Conservation (phyloP, 2,797 vertebrate species). For the Podargus strigoides region DNA sequence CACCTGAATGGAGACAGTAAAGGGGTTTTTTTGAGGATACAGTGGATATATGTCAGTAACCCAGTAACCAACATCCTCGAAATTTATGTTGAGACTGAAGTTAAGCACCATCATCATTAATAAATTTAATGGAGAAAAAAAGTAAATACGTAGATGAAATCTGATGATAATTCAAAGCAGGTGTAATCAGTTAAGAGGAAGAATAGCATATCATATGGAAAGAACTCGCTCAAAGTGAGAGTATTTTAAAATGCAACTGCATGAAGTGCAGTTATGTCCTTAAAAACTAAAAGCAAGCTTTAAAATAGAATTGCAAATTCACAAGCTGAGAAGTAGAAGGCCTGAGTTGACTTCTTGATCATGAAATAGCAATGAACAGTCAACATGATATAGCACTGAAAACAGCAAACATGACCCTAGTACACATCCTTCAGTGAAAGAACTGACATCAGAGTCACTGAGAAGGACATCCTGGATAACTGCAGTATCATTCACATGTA, state of each 20-base stretch:
- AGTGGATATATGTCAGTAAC: background rate
- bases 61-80: background rate
- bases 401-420: background rate
- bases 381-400: background rate
- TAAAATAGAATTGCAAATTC: background rate
- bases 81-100: background rate
- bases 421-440: background rate
- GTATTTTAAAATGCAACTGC: background rate
- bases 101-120: background rate
- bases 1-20: background rate
- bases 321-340: background rate
- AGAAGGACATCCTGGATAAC: background rate
- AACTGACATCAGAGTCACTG: background rate
- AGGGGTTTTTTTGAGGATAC: background rate
- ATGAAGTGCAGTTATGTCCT: background rate
- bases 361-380: background rate
- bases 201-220: background rate
- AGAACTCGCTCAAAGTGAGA: rapidly evolving
- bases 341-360: background rate
- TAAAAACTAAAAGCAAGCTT: background rate
- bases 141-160: background rate
- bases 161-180: background rate
- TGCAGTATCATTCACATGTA: background rate
- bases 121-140: background rate
- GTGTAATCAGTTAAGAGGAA: background rate